phyloP scores from a whole-genome alignment of 2,888 invertebrate species.

The Agrotis segetum region DNA sequence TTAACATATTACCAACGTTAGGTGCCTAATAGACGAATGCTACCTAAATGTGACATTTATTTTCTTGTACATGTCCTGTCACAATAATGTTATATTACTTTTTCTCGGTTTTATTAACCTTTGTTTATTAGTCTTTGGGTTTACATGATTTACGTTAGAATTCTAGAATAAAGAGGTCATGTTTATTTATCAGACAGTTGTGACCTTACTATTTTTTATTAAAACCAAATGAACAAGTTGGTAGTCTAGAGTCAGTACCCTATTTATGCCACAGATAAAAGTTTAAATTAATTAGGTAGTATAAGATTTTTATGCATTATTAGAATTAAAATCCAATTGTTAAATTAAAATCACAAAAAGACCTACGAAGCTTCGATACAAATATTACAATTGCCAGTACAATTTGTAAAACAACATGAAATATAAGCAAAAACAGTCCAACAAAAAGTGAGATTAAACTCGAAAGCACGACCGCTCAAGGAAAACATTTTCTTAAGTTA shows the following conservation, averaged over 20 bases:
- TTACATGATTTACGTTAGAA: conserved; percentile 29
- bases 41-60: conserved; percentile 54
- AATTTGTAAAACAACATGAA: conserved; percentile 9
- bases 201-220: not conserved
- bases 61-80: conserved; percentile 35
- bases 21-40: conserved; percentile 65
- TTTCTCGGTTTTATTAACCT: conserved; percentile 44
- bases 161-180: conserved; percentile 6
- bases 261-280: too few relatives aligned
- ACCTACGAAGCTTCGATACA: not conserved
- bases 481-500: conserved; percentile 49
- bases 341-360: not conserved
- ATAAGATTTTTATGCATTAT: too few relatives aligned
- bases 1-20: conserved; percentile 72
- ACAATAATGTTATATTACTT: conserved; percentile 35
- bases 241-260: too few relatives aligned
- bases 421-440: conserved; percentile 21
- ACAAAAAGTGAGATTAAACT: conserved; percentile 33
- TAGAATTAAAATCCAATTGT: too few relatives aligned
- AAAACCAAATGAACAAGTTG: not conserved
- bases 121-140: conserved; percentile 31
- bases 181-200: conserved; percentile 4
- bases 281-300: too few relatives aligned
- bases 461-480: conserved; percentile 15
- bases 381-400: not conserved